Evolutionary conservation across 2,797 vertebrate species (phyloP).

Genomic region (Urocyon cinereoargenteus): DNA sequence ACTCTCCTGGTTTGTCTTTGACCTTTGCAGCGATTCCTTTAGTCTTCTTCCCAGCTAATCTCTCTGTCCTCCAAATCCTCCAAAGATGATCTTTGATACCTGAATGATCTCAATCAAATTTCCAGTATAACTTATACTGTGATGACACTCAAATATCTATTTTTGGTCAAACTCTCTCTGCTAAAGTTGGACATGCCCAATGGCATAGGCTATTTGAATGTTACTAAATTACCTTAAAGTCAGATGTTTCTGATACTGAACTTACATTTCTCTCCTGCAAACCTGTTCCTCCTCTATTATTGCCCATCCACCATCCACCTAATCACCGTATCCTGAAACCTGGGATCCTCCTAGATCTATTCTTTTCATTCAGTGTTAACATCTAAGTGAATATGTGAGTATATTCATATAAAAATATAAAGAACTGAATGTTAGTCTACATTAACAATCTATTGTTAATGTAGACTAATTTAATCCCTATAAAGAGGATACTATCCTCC

Average conservation of each 20-base stretch:
- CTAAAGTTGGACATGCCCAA: not conserved
- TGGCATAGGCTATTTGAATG: not conserved
- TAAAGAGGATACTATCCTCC: not conserved
- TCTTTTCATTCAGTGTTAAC: not conserved
- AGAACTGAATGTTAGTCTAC: not conserved
- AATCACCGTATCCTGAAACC: not conserved
- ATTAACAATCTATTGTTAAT: not conserved
- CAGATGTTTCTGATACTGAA: not conserved
- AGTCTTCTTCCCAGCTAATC: not conserved
- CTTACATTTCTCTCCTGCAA: not conserved
- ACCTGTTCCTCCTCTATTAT: not conserved
- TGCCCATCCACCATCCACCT: not conserved
- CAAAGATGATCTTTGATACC: not conserved
- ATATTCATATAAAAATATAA: not conserved
- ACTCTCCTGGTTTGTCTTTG: not conserved
- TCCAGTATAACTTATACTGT: not conserved
- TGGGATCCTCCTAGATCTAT: not conserved
- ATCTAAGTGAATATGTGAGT: not conserved
- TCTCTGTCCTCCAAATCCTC: not conserved
- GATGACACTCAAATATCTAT: not conserved
- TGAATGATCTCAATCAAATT: not conserved
- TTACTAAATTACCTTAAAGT: not conserved
- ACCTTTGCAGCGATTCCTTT: not conserved
- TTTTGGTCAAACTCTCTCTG: not conserved
- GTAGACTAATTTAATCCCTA: not conserved